Evolutionary conservation across 2,797 vertebrate genomes (phyloP).

Genomic region (Scolopax rusticola): DNA sequence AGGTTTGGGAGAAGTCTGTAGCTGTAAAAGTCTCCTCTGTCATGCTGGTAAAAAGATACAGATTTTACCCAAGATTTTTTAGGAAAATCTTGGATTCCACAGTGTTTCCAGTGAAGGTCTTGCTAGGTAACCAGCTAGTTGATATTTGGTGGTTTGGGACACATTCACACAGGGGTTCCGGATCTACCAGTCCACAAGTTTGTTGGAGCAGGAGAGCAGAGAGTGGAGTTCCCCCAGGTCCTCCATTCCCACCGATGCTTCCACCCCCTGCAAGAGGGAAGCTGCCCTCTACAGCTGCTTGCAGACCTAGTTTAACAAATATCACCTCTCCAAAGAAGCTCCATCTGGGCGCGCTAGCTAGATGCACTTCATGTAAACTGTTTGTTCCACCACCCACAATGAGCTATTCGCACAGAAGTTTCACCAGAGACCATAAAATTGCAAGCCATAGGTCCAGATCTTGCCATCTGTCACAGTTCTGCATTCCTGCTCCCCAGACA

Average conservation of each 20-base stretch:
- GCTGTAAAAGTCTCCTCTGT: neutral
- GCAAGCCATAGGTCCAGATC: slow-evolving; percentile 58
- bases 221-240: neutral
- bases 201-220: neutral
- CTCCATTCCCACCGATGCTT: neutral
- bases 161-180: neutral
- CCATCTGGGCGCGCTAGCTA: slow-evolving; percentile 16
- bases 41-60: neutral
- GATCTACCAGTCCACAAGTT: neutral
- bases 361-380: slow-evolving; percentile 20
- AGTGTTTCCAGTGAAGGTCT: neutral
- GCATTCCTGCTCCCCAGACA: slow-evolving; percentile 35
- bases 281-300: neutral
- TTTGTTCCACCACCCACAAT: slow-evolving; percentile 45
- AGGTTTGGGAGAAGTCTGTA: neutral
- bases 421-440: slow-evolving; percentile 54
- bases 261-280: neutral
- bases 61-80: neutral
- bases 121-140: neutral
- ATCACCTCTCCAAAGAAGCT: neutral
- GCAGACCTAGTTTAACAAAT: neutral
- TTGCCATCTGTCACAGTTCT: slow-evolving; percentile 55
- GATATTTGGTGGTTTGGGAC: neutral
- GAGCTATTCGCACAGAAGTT: neutral
- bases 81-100: neutral